These are phyloP conservation scores for Idaea aversata DNA, from an alignment of 2,888 invertebrate genomes.

Conservation along the genomic window DNA sequence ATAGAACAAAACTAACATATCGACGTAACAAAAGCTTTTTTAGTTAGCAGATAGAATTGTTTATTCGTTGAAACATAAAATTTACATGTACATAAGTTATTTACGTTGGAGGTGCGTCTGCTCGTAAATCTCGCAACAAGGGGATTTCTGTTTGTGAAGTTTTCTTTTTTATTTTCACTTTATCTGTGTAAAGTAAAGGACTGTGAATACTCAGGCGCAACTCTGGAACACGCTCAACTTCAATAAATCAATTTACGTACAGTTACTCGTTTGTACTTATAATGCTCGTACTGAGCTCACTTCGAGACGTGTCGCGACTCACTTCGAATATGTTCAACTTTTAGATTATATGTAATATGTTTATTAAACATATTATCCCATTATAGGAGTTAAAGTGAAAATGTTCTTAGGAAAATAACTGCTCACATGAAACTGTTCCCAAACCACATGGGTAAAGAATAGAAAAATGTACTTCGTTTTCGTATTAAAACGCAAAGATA, in stretches of 20 bases:
- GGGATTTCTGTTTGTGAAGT: conserved; percentile 79
- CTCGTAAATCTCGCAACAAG: conserved; percentile 79
- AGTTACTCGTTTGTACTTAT: conserved; percentile 69
- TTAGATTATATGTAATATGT: conserved; percentile 29
- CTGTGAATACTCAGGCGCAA: conserved; percentile 76
- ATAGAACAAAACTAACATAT: conserved; percentile 11
- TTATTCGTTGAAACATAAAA: conserved; percentile 64
- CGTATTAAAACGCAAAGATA: not conserved
- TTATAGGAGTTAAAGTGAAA: not conserved
- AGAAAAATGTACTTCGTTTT: not conserved
- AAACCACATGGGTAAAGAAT: too few relatives aligned
- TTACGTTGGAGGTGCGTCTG: conserved; percentile 70
- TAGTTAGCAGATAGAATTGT: conserved; percentile 32
- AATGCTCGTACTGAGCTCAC: conserved; percentile 56
- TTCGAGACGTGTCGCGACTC: conserved; percentile 62
- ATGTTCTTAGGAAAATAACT: not conserved
- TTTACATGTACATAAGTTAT: conserved; percentile 74
- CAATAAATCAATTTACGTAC: conserved; percentile 79
- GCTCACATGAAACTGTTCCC: too few relatives aligned
- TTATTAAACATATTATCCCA: conserved; percentile 11
- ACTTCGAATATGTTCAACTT: conserved; percentile 52
- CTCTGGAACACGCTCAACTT: conserved; percentile 73
- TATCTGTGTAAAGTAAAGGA: conserved; percentile 74
- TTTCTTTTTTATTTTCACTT: conserved; percentile 77
- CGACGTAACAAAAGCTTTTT: conserved; percentile 17